Conservation (phyloP, 2,888 invertebrate species). For the Colostygia pectinataria region DNA sequence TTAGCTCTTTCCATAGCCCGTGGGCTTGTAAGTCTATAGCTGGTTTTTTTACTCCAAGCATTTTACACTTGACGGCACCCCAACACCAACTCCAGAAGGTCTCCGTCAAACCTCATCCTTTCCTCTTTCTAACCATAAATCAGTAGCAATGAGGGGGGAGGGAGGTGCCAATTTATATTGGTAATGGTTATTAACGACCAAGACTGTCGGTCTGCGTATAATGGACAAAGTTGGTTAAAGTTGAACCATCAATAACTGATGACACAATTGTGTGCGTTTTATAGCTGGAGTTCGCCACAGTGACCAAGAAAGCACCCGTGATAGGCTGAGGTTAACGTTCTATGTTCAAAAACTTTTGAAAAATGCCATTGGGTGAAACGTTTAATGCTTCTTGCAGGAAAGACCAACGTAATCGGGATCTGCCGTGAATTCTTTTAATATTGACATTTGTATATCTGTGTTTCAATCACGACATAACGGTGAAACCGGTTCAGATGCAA, state of each 20-base stretch:
- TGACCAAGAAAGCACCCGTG: slow-evolving; percentile 1
- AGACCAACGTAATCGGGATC: too few relatives aligned
- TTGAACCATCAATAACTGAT: slow-evolving; percentile 72
- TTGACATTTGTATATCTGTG: too few relatives aligned
- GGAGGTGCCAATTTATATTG: slow-evolving; percentile 48
- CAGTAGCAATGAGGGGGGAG: slow-evolving; percentile 27
- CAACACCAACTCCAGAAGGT: slow-evolving; percentile 44
- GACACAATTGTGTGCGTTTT: slow-evolving; percentile 50
- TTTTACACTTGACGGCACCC: slow-evolving; percentile 43
- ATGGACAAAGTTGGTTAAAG: slow-evolving; percentile 66
- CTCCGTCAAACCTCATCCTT: slow-evolving; percentile 26
- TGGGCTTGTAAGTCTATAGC: slow-evolving; percentile 2
- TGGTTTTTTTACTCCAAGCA: slow-evolving; percentile 3
- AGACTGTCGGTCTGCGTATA: slow-evolving; percentile 59
- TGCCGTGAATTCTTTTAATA: too few relatives aligned
- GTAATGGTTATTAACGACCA: slow-evolving; percentile 60
- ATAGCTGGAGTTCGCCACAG: slow-evolving; percentile 24
- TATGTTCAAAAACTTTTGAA: too few relatives aligned
- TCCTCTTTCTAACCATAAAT: slow-evolving; percentile 31
- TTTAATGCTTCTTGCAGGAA: too few relatives aligned
- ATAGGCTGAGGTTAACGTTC: too few relatives aligned
- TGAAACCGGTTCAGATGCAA: too few relatives aligned
- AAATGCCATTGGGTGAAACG: too few relatives aligned
- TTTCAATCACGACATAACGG: too few relatives aligned
- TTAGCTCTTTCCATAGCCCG: too few relatives aligned